Conservation (phyloP, 2,113 vertebrate genomes). For the Aspiorhynchus laticeps region DNA sequence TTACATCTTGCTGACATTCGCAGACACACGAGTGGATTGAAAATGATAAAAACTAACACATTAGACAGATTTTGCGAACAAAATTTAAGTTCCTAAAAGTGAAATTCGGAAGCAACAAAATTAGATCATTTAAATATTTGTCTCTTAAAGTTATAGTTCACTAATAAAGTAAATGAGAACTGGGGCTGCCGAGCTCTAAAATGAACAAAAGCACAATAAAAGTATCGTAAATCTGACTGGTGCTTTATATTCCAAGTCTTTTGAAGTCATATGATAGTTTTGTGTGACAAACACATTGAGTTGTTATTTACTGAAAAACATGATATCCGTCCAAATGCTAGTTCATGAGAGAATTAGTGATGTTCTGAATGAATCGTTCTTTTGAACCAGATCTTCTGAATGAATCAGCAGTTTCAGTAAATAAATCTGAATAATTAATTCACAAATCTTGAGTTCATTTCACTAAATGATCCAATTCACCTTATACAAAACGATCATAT, state of each 20-base stretch:
- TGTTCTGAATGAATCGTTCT: background rate
- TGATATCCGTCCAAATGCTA: background rate
- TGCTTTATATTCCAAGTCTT: background rate
- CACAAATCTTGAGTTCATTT: background rate
- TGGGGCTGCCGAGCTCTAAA: background rate
- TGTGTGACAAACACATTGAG: background rate
- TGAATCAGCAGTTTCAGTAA: background rate
- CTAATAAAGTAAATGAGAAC: too few species aligned
- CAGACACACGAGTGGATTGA: background rate
- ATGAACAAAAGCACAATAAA: background rate
- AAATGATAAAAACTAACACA: background rate
- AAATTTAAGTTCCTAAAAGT: too few species aligned
- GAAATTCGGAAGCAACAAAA: background rate
- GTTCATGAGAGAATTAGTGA: background rate
- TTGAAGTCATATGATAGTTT: background rate
- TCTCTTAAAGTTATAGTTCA: too few species aligned
- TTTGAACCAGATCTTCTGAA: background rate
- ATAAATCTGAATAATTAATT: background rate
- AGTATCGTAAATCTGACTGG: background rate
- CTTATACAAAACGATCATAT: background rate
- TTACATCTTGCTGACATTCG: too few species aligned
- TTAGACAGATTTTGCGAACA: too few species aligned
- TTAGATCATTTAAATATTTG: too few species aligned
- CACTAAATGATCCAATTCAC: background rate
- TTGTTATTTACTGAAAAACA: background rate